phyloP scores from a whole-genome alignment of 2,888 invertebrate species.

The Crepidodera aurea region DNA sequence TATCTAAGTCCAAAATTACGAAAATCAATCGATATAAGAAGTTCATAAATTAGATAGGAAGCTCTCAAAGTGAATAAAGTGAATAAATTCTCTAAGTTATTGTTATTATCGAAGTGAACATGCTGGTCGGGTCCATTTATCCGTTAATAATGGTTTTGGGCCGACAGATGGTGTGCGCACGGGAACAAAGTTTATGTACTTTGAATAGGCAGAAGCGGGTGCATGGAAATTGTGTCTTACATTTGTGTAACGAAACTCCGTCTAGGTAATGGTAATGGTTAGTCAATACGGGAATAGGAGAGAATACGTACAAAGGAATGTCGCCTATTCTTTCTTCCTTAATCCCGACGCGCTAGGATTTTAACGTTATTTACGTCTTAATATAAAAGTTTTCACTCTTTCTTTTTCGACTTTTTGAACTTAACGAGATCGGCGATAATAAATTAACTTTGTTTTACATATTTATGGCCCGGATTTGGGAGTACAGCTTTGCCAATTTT shows the following conservation, averaged over 20 bases:
- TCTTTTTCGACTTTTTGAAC: too few relatives aligned
- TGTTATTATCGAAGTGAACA: conserved; percentile 38
- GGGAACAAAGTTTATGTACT: conserved; percentile 28
- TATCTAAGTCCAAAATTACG: background rate
- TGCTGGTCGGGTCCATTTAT: conserved; percentile 38
- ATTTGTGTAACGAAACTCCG: background rate
- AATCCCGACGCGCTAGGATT: background rate
- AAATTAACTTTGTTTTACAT: too few relatives aligned
- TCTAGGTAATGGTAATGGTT: conserved; percentile 2
- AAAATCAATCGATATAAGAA: conserved; percentile 30
- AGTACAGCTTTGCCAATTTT: too few relatives aligned
- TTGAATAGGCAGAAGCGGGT: conserved; percentile 29
- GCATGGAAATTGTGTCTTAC: conserved; percentile 32
- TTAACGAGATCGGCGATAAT: too few relatives aligned
- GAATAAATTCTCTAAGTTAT: conserved; percentile 41
- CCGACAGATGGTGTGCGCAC: conserved; percentile 34
- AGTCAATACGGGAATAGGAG: background rate
- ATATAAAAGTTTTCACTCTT: too few relatives aligned
- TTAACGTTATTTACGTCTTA: background rate
- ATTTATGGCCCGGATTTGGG: too few relatives aligned
- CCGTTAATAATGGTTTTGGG: conserved; percentile 33
- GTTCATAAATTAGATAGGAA: conserved; percentile 34
- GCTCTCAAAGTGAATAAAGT: conserved; percentile 33
- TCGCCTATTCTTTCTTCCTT: background rate
- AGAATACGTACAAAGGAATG: background rate